Evolutionary conservation across 2,888 invertebrate genomes (phyloP).

Genomic region (Artemia sp.): DNA sequence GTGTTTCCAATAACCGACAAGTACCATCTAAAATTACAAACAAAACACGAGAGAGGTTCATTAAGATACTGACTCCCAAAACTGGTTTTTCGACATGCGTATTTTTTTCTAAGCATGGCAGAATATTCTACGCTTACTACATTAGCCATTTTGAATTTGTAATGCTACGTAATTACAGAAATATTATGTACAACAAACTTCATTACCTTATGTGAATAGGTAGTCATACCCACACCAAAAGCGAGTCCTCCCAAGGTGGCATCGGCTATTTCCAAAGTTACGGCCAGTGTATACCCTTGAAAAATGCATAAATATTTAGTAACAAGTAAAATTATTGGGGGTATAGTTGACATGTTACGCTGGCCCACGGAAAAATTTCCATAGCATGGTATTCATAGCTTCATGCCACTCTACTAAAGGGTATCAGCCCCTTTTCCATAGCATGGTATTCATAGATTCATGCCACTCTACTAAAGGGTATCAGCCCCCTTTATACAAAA

Average conservation of each 20-base stretch:
- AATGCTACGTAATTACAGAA: not conserved
- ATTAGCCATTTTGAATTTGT: not conserved
- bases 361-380: too few species aligned
- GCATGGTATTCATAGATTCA: too few species aligned
- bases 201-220: conserved; percentile 45
- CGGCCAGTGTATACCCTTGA: conserved; percentile 44
- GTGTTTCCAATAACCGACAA: too few species aligned
- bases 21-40: too few species aligned
- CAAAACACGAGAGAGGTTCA: too few species aligned
- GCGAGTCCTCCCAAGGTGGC: conserved; percentile 51
- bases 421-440: too few species aligned
- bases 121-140: conserved; percentile 9
- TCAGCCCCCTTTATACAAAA: too few species aligned
- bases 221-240: conserved; percentile 54
- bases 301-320: not conserved
- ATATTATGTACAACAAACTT: not conserved
- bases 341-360: too few species aligned
- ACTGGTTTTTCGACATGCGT: not conserved
- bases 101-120: not conserved
- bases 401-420: too few species aligned
- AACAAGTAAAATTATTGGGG: too few species aligned
- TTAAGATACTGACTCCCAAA: not conserved
- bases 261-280: conserved; percentile 49
- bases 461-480: too few species aligned
- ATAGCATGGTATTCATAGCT: too few species aligned